A percentile compares a stretch with the other conserved stretches of the same genome.
Conservation (phyloP, 2,113 vertebrate species). For the Redunca redunca region DNA sequence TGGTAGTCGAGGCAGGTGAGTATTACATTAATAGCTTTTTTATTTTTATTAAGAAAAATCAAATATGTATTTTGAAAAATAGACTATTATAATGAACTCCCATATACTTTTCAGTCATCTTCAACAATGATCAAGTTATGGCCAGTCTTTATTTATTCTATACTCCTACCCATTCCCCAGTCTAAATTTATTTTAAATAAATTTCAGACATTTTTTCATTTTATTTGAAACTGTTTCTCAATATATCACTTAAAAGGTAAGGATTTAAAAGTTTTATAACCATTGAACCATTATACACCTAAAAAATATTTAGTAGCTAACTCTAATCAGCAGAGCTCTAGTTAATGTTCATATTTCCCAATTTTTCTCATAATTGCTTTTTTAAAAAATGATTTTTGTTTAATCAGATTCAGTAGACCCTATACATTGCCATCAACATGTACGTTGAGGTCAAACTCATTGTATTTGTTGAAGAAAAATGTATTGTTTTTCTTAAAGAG, state of each 20-base stretch:
- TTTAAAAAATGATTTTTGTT: background rate
- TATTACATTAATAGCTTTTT: background rate
- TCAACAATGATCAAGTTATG: background rate
- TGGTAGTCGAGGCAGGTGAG: constrained; percentile 96
- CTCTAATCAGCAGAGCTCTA: background rate
- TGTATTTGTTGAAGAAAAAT: background rate
- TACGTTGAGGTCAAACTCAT: background rate
- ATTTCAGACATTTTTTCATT: background rate
- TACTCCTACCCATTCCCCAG: background rate
- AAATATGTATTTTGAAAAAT: background rate
- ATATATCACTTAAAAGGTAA: background rate
- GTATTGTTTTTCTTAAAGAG: background rate
- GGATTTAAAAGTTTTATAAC: background rate
- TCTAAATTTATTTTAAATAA: constrained; percentile 34
- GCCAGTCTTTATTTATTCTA: background rate
- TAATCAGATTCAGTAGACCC: background rate
- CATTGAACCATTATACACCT: background rate
- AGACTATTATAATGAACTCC: background rate
- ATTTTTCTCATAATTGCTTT: background rate
- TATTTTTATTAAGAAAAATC: constrained; percentile 17
- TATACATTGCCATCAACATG: background rate
- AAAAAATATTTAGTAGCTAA: background rate
- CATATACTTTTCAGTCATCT: background rate
- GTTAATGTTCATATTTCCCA: background rate
- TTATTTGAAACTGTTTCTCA: background rate